Evolutionary conservation across 92 coral and sea anemone genomes (phyloP).

Genomic region (Porites cylindrica): DNA sequence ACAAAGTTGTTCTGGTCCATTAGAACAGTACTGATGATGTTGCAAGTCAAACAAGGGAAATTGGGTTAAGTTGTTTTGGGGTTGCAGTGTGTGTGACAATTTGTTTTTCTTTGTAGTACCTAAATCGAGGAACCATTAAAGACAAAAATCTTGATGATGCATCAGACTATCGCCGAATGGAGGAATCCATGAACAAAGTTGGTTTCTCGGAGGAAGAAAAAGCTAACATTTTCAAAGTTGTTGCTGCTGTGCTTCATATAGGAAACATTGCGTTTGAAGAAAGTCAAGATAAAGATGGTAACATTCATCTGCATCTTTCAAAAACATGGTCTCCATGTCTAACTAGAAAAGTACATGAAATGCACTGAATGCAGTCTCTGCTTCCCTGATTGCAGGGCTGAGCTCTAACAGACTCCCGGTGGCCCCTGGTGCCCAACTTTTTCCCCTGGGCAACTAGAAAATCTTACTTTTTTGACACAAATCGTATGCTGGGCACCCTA

Average conservation of each 20-base stretch:
- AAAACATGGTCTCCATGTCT: neutral
- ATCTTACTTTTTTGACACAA: too few species aligned
- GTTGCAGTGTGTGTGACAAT: neutral
- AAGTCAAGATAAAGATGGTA: conserved; percentile 87
- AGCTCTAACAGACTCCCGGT: too few species aligned
- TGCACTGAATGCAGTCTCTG: too few species aligned
- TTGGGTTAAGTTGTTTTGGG: neutral
- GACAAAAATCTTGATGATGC: conserved; percentile 85
- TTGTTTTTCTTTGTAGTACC: conserved; percentile 65
- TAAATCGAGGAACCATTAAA: conserved; percentile 93
- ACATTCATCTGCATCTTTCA: neutral
- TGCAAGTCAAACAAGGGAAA: too few species aligned
- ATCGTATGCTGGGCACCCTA: too few species aligned
- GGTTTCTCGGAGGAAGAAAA: conserved; percentile 95
- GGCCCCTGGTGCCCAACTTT: too few species aligned
- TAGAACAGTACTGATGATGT: too few species aligned
- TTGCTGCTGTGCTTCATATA: conserved; percentile 96
- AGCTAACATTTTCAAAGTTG: conserved; percentile 91
- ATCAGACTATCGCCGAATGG: conserved; percentile 88
- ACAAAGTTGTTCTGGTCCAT: too few species aligned
- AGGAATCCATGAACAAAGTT: conserved; percentile 95
- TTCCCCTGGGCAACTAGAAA: too few species aligned
- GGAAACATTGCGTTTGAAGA: conserved; percentile 96
- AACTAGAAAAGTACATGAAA: neutral
- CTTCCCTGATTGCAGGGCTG: too few species aligned